Percentiles rank a stretch among this genome's conserved stretches.
Conservation (phyloP, 2,113 vertebrate species). For the Ictalurus furcatus region DNA sequence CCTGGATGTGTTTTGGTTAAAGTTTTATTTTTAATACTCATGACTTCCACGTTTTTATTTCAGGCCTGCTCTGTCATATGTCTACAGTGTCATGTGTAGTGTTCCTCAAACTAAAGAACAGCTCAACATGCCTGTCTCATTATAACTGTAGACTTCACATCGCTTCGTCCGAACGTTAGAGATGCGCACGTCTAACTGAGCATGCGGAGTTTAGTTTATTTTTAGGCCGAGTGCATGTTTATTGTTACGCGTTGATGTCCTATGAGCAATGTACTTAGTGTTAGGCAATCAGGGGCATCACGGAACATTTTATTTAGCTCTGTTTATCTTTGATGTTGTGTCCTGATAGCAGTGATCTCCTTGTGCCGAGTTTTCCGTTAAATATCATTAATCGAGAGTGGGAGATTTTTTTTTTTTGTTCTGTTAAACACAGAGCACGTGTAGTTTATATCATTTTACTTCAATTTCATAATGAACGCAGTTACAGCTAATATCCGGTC, state of each 20-base stretch:
- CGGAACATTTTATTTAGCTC: background rate
- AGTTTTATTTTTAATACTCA: background rate
- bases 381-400: background rate
- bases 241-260: background rate
- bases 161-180: background rate
- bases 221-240: background rate
- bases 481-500: no score
- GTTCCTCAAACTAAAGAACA: constrained; percentile 6
- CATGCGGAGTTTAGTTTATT: background rate
- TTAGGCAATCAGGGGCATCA: background rate
- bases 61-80: background rate
- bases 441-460: no score
- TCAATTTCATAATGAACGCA: no score
- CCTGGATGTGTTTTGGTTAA: background rate
- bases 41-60: background rate
- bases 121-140: constrained; percentile 1
- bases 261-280: background rate
- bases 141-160: background rate
- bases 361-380: background rate
- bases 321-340: no score
- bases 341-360: background rate
- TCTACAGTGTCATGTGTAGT: constrained; percentile 2
- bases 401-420: no score
- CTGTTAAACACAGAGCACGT: no score
- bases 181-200: background rate